phyloP scores from a whole-genome alignment of 64 coral and sea anemone species.

The Dendrophyllia cribrosa region DNA sequence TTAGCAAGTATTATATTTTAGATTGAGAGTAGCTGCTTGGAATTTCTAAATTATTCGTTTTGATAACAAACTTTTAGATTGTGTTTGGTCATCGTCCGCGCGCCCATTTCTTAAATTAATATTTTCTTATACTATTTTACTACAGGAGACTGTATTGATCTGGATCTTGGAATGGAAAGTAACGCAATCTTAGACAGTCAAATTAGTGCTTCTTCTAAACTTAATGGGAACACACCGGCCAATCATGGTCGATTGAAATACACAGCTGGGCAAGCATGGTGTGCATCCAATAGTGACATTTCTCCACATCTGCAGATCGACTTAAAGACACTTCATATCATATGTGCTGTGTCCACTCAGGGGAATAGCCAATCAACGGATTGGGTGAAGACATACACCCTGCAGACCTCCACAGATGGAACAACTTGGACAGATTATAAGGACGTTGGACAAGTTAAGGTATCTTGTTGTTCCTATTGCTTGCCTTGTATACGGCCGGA shows the following conservation, averaged over 20 bases:
- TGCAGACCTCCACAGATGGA: slow-evolving; percentile 39
- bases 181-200: background rate
- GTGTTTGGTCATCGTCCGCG: no score
- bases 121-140: background rate
- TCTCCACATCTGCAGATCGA: slow-evolving; percentile 77
- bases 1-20: no score
- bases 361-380: slow-evolving; percentile 60
- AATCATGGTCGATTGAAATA: slow-evolving; percentile 46
- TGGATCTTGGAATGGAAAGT: slow-evolving; percentile 33
- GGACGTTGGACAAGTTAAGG: slow-evolving; percentile 5
- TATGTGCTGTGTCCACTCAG: slow-evolving; percentile 71
- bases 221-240: slow-evolving; percentile 29
- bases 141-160: background rate
- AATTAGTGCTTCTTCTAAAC: slow-evolving; percentile 19
- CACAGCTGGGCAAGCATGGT: slow-evolving; percentile 70
- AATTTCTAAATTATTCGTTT: no score
- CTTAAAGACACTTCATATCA: slow-evolving; percentile 28
- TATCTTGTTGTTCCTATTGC: background rate
- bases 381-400: slow-evolving; percentile 64
- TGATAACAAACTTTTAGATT: no score
- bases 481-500: no score
- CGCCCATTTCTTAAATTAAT: no score
- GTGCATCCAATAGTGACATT: slow-evolving; percentile 48
- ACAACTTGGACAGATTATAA: slow-evolving; percentile 43
- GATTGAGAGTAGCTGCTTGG: no score